Conservation (phyloP, 2,113 vertebrate species). For the Ictidomys tridecemlineatus region DNA sequence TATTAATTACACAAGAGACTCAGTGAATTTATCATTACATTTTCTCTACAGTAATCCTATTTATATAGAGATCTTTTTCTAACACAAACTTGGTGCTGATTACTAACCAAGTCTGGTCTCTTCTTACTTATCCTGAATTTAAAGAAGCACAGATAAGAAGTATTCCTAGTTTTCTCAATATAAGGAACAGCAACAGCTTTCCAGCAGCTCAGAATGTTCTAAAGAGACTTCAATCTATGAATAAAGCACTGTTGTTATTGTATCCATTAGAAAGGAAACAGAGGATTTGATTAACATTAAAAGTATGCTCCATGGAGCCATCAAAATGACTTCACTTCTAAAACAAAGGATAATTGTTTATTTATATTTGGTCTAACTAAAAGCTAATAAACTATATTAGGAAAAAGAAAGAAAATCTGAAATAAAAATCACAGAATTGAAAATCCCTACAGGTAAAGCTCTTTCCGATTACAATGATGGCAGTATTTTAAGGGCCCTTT, state of each 20-base stretch:
- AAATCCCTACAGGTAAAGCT: background rate
- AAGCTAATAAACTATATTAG: slow-evolving; percentile 35
- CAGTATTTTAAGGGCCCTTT: background rate
- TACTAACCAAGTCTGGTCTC: background rate
- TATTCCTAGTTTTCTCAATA: slow-evolving; percentile 23
- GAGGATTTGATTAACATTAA: slow-evolving; percentile 38
- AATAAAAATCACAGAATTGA: background rate
- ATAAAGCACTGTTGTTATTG: slow-evolving; percentile 10
- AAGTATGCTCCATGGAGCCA: background rate
- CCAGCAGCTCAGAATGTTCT: slow-evolving; percentile 37
- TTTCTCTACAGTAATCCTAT: background rate
- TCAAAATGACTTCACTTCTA: slow-evolving; percentile 49
- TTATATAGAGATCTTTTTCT: slow-evolving; percentile 32
- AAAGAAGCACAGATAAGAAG: slow-evolving; percentile 17
- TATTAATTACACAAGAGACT: background rate
- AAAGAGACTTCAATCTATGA: slow-evolving; percentile 39
- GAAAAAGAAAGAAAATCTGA: slow-evolving; percentile 28
- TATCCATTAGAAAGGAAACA: slow-evolving; percentile 54
- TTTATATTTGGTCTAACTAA: slow-evolving; percentile 62
- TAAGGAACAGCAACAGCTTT: slow-evolving; percentile 14
- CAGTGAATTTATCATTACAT: background rate
- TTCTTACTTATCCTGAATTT: slow-evolving; percentile 20
- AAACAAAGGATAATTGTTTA: slow-evolving; percentile 70
- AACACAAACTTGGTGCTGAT: background rate
- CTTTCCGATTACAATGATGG: background rate